Conservation (phyloP, 1,140 invertebrate species). For the Anagrus nilaparvatae region DNA sequence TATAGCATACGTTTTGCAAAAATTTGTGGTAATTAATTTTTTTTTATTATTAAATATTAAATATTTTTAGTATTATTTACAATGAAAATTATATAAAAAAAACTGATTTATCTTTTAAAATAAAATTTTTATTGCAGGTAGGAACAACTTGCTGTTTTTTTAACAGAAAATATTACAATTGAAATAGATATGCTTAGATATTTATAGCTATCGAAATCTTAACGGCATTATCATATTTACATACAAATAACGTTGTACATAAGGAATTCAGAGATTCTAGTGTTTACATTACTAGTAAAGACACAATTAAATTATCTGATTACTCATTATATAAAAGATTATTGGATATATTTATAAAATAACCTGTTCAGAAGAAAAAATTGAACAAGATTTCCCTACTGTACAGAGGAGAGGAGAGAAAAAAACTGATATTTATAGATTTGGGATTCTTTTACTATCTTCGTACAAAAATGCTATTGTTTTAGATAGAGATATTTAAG, state of each 20-base stretch:
- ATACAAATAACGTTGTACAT: constrained; percentile 69
- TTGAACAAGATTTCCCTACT: constrained; percentile 38
- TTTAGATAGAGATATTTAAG: constrained; percentile 40
- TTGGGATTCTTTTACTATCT: constrained; percentile 52
- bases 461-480: constrained; percentile 43
- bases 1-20: constrained; percentile 51
- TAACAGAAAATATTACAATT: constrained; percentile 45
- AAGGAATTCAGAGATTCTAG: constrained; percentile 58
- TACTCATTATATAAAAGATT: constrained; percentile 62
- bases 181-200: constrained; percentile 51
- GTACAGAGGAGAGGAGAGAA: constrained; percentile 54
- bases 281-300: constrained; percentile 52
- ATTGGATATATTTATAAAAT: constrained; percentile 40
- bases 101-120: no score
- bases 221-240: constrained; percentile 58
- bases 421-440: constrained; percentile 60
- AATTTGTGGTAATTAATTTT: constrained; percentile 50
- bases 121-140: no score
- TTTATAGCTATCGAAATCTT: constrained; percentile 55
- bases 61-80: no score
- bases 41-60: constrained; percentile 3
- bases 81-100: no score
- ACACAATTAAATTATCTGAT: constrained; percentile 52
- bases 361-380: constrained; percentile 25
- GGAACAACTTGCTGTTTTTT: constrained; percentile 42